phyloP scores from a whole-genome alignment of 2,797 vertebrate genomes.

The Hirundo rustica region DNA sequence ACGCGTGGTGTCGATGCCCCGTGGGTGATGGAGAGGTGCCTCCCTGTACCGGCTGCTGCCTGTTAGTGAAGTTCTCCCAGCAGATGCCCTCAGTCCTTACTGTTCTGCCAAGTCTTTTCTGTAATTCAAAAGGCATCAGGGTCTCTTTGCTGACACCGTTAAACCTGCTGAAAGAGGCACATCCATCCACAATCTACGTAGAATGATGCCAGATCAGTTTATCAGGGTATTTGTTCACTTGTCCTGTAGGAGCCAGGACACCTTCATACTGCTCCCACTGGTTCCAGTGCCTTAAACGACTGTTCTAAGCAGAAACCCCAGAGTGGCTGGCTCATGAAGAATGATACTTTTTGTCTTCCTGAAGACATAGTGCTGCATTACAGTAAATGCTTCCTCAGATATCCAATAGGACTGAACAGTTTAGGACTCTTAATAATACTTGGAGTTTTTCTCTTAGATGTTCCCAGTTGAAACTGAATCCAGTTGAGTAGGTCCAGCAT shows the following conservation, averaged over 20 bases:
- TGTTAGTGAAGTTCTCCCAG: background rate
- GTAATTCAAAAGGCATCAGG: background rate
- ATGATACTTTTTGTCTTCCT: background rate
- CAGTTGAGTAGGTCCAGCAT: background rate
- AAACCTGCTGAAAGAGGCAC: background rate
- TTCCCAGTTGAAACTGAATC: background rate
- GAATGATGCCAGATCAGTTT: background rate
- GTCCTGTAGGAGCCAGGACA: background rate
- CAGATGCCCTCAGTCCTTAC: background rate
- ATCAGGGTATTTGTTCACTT: background rate
- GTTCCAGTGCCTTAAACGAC: too few species aligned
- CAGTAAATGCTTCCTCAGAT: background rate
- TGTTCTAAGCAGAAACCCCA: background rate
- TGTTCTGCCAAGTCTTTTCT: background rate
- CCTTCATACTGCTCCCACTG: too few species aligned
- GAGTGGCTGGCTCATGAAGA: background rate
- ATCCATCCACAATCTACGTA: background rate
- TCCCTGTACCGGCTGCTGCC: background rate
- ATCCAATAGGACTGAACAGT: background rate
- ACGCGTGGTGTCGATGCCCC: fast-evolving
- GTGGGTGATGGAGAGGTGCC: background rate
- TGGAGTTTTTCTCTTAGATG: background rate
- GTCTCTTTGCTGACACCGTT: background rate
- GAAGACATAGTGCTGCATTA: background rate
- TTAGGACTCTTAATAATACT: background rate